A percentile compares a stretch with the other conserved stretches of the same genome.
These are phyloP conservation scores for Upupa epops DNA, from an alignment of 2,113 vertebrate genomes.

Conservation along the genomic window DNA sequence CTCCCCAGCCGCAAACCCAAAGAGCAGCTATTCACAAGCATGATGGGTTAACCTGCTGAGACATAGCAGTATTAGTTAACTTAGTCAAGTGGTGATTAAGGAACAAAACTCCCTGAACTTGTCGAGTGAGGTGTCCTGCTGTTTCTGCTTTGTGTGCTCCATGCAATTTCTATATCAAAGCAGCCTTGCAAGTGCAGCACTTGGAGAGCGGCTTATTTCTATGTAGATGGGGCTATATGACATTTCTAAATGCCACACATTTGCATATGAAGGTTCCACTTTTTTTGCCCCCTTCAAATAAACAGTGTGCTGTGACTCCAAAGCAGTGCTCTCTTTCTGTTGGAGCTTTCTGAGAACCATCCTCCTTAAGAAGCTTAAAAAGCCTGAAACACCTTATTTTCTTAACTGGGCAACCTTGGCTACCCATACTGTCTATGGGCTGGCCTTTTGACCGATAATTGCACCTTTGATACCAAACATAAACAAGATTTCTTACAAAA, in stretches of 20 bases:
- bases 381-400: not conserved
- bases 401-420: not conserved
- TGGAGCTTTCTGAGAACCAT: constrained; percentile 38
- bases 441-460: constrained; percentile 2
- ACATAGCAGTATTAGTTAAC: not conserved
- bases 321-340: constrained; percentile 37
- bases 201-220: constrained; percentile 76
- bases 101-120: not conserved
- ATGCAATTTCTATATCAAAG: constrained; percentile 63
- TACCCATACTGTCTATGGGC: not conserved
- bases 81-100: constrained; percentile 31
- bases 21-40: not conserved
- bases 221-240: constrained; percentile 81
- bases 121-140: not conserved
- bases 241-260: constrained; percentile 85
- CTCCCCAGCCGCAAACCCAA: not conserved
- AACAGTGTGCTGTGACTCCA: constrained; percentile 67
- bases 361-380: constrained; percentile 18
- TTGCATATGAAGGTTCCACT: constrained; percentile 80
- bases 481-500: constrained; percentile 34
- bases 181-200: constrained; percentile 51
- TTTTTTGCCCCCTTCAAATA: constrained; percentile 47
- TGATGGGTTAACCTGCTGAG: not conserved
- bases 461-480: not conserved
- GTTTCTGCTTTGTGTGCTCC: constrained; percentile 37